phyloP scores from a whole-genome alignment of 2,888 invertebrate genomes.

The Cerastoderma edule region DNA sequence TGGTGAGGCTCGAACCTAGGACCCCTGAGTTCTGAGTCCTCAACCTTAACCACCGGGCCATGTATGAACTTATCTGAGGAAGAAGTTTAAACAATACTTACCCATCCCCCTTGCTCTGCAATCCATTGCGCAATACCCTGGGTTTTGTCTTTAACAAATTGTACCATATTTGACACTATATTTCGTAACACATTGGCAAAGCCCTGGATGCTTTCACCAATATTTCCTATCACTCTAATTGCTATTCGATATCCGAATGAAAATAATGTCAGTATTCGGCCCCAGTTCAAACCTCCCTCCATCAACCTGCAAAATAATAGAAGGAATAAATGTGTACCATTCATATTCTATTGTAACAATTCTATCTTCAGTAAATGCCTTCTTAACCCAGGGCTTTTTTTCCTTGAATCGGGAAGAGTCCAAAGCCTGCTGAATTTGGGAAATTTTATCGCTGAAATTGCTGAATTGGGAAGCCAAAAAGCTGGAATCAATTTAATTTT shows the following conservation, averaged over 20 bases:
- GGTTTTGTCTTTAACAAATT: conserved; percentile 72
- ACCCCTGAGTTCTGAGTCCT: no score
- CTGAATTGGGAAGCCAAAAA: no score
- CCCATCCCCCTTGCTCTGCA: conserved; percentile 83
- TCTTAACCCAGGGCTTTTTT: no score
- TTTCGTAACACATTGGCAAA: conserved; percentile 79
- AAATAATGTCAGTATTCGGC: conserved; percentile 81
- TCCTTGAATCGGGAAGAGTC: no score
- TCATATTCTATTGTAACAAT: no score
- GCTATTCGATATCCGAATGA: conserved; percentile 83
- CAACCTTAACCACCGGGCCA: no score
- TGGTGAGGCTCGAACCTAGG: background rate
- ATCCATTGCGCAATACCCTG: conserved; percentile 83
- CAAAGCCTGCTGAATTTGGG: no score
- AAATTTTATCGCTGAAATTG: no score
- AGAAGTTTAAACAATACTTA: conserved; percentile 61
- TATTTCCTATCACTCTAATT: conserved; percentile 75
- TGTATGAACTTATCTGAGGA: background rate
- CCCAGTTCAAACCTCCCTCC: conserved; percentile 81
- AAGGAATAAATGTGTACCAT: no score
- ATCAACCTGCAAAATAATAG: conserved; percentile 75
- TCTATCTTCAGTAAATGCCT: no score
- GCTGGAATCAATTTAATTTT: no score
- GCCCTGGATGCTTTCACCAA: conserved; percentile 64
- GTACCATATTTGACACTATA: conserved; percentile 78